Conservation (phyloP, 2,797 vertebrate species). For the Huso huso region DNA sequence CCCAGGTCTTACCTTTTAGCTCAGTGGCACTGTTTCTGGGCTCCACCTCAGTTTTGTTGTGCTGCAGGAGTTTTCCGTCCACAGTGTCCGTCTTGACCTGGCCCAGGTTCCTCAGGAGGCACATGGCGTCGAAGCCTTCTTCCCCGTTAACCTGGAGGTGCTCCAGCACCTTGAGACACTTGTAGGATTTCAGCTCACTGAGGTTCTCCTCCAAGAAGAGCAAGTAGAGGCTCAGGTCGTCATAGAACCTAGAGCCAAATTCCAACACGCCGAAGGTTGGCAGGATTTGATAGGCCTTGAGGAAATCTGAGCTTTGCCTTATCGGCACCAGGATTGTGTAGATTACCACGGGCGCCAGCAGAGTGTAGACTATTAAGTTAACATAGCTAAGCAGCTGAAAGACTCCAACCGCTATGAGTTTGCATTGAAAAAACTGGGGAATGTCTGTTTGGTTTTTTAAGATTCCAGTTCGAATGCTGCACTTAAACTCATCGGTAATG, state of each 20-base stretch:
- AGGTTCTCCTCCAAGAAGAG: slow-evolving; percentile 90
- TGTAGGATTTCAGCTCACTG: slow-evolving; percentile 92
- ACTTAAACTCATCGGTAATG: slow-evolving; percentile 77
- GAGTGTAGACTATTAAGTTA: slow-evolving; percentile 70
- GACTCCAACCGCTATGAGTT: slow-evolving; percentile 85
- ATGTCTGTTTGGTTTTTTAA: slow-evolving; percentile 64
- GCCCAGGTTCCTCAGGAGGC: slow-evolving; percentile 72
- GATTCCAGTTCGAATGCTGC: slow-evolving; percentile 75
- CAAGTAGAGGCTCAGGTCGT: slow-evolving; percentile 80
- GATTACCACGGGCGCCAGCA: slow-evolving; percentile 68
- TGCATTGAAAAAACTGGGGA: slow-evolving; percentile 78
- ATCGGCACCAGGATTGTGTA: slow-evolving; percentile 70
- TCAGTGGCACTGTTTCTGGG: slow-evolving; percentile 35
- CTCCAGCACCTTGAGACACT: slow-evolving; percentile 88
- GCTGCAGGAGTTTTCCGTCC: slow-evolving; percentile 53
- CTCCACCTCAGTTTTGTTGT: slow-evolving; percentile 20
- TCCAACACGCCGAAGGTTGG: slow-evolving; percentile 75
- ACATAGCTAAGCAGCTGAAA: slow-evolving; percentile 86
- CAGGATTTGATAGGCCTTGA: slow-evolving; percentile 77
- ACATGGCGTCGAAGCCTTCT: slow-evolving; percentile 71
- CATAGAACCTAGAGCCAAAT: slow-evolving; percentile 61
- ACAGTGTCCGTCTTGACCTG: slow-evolving; percentile 77
- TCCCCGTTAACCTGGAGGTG: slow-evolving; percentile 72
- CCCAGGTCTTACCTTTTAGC: slow-evolving; percentile 56
- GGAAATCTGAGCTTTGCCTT: slow-evolving; percentile 54